Conservation (phyloP, 35 echinoderm and acorn worm genomes). For the Ophioderma brevispina region DNA sequence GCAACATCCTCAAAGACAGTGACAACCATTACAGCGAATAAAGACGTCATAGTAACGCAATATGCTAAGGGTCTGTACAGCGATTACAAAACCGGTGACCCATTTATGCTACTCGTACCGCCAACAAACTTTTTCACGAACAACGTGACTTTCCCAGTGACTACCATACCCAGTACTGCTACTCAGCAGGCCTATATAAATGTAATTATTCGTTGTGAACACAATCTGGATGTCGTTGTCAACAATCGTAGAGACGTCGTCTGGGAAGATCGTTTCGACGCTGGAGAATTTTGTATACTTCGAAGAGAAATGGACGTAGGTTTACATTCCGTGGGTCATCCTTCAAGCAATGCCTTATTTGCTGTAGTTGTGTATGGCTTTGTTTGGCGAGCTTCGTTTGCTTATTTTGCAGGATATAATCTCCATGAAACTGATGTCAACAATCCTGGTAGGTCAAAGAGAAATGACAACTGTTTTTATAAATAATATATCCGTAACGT, state of each 20-base stretch:
- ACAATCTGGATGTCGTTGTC: not conserved
- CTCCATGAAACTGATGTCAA: not conserved
- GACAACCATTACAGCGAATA: not conserved
- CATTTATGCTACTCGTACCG: not conserved
- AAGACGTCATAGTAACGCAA: not conserved
- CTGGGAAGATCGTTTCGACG: not conserved
- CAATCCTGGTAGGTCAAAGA: too few species aligned
- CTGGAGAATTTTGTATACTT: not conserved
- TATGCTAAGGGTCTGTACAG: not conserved
- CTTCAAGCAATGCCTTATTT: not conserved
- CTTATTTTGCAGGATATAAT: not conserved
- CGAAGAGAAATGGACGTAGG: not conserved
- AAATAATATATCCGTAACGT: too few species aligned
- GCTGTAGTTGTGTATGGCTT: not conserved
- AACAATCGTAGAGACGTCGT: not conserved
- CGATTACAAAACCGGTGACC: not conserved
- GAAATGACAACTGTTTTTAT: too few species aligned
- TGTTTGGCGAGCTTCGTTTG: not conserved
- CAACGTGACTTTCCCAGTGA: not conserved
- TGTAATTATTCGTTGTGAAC: not conserved
- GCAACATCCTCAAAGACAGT: not conserved
- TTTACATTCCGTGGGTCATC: not conserved
- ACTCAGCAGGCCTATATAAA: not conserved
- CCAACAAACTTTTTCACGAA: not conserved
- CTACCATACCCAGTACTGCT: not conserved